Evolutionary conservation across 2,888 invertebrate species (phyloP), one percentile per base, ranked within the genome.

Genomic region (Phymatocera aterrima): DNA sequence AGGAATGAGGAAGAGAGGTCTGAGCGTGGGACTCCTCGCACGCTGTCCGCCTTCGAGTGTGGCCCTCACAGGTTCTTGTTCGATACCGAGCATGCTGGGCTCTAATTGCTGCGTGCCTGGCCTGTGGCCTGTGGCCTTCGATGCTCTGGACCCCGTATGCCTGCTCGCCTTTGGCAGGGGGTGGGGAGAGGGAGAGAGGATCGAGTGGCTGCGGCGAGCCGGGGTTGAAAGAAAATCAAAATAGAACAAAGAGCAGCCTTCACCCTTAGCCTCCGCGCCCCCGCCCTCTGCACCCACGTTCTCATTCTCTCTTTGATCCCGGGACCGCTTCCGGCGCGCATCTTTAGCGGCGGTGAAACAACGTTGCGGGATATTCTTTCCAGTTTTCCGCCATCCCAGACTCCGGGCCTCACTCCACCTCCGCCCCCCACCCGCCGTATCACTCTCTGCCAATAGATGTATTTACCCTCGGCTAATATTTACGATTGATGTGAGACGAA

Each of bases 181-280:
- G 48, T 5, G 48, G 48, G 15, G 48, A 15, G 48, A 15, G 51
- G 51, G 51, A n/a, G 15, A 28, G 6, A 12, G 68, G 72, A 18
- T 34, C 51, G 31, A 72, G 34, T 72, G 21, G 48, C 28, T 48
- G 51, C 34, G 15, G 43, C 72, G 72, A 72, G 51, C 24, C 72
- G 31, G 12, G 51, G 72, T 72, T 72, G 48, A 51, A 72, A 51
- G 72, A 72, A 72, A 72, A 72, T 51, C 72, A 51, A 72, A 72
- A 72, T 72, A 72, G 72, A 72, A 72, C 72, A 72, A 72, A 72
- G 72, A 72, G 48, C 28, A 46, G 24, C 68, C 68, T 24, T 68
- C 65, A 15, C 64, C 18, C 10, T 43, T 43, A 18, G 18, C 12
- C 8, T 12, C 60, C 28, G 8, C 3, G 31, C 60, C 48, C 40